Conservation (phyloP, 2,113 vertebrate genomes). For the Athene noctua region DNA sequence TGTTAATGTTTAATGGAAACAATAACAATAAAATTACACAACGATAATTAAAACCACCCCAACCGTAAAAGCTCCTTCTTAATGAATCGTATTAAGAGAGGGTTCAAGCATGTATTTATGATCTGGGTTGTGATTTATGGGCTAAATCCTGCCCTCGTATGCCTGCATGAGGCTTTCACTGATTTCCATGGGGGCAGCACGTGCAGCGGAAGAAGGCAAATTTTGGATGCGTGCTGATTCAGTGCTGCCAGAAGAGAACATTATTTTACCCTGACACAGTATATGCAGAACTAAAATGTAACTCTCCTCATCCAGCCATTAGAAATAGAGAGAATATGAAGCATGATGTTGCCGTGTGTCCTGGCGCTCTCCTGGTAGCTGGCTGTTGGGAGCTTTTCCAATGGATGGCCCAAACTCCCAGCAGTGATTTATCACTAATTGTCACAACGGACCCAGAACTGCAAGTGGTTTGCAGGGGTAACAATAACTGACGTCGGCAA, state of each 20-base stretch:
- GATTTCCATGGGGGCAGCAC: slow-evolving; percentile 52
- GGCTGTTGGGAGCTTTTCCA: slow-evolving; percentile 23
- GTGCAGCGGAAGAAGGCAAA: slow-evolving; percentile 21
- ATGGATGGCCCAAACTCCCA: slow-evolving; percentile 20
- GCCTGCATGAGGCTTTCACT: neutral
- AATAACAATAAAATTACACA: slow-evolving; percentile 68
- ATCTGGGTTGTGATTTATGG: slow-evolving; percentile 52
- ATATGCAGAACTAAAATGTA: slow-evolving; percentile 26
- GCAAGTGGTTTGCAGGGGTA: neutral
- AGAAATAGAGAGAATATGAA: neutral
- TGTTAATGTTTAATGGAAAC: slow-evolving; percentile 73
- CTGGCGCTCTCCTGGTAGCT: neutral
- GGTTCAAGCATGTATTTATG: slow-evolving; percentile 58
- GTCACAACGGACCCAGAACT: neutral
- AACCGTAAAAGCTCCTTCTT: slow-evolving; percentile 60
- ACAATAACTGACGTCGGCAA: neutral
- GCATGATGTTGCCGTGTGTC: neutral
- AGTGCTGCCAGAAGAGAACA: slow-evolving; percentile 20
- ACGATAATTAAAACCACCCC: slow-evolving; percentile 75
- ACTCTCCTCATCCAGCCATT: neutral
- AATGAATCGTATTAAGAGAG: slow-evolving; percentile 68
- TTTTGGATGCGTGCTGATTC: slow-evolving; percentile 38
- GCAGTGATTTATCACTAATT: slow-evolving; percentile 62
- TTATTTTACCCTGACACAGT: slow-evolving; percentile 24
- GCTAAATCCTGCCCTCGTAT: slow-evolving; percentile 33